Evolutionary conservation across 2,113 vertebrate genomes (phyloP).

Genomic region (Toxotes jaculatrix): DNA sequence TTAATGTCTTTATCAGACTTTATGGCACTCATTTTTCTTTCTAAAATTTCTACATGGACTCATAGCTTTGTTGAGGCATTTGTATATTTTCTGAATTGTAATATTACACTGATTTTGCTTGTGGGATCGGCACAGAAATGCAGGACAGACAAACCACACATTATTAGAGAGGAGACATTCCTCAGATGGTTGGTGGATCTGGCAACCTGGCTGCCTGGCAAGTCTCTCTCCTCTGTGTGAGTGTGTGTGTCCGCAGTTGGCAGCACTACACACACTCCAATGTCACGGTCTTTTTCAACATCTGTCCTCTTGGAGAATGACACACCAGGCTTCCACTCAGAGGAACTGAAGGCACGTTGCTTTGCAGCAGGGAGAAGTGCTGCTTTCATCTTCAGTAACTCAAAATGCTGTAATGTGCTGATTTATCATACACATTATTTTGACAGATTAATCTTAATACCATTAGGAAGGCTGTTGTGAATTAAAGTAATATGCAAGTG

Average conservation of each 20-base stretch:
- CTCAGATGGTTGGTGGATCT: conserved; percentile 62
- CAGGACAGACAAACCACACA: conserved; percentile 57
- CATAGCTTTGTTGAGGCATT: not conserved
- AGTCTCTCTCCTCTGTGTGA: not conserved
- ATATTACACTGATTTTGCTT: conserved; percentile 38
- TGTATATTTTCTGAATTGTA: conserved; percentile 43
- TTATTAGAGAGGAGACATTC: conserved; percentile 75
- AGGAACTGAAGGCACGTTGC: not conserved
- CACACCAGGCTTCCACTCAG: conserved; percentile 22
- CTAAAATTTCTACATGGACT: conserved; percentile 2
- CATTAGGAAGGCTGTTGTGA: not conserved
- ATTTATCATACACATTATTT: not conserved
- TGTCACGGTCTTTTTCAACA: conserved; percentile 68
- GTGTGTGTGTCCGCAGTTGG: conserved; percentile 42
- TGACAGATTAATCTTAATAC: not conserved
- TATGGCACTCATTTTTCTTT: not conserved
- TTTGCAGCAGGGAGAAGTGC: not conserved
- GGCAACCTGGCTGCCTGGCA: conserved; percentile 60
- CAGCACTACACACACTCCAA: conserved; percentile 61
- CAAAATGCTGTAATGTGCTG: not conserved
- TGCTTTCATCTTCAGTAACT: conserved; percentile 13
- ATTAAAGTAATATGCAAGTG: not conserved
- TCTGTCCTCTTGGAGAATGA: conserved; percentile 62
- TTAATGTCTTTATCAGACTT: not conserved
- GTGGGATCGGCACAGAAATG: conserved; percentile 34